Conservation (phyloP, 2,113 vertebrate genomes). For the Mesoclemmys tuberculata region DNA sequence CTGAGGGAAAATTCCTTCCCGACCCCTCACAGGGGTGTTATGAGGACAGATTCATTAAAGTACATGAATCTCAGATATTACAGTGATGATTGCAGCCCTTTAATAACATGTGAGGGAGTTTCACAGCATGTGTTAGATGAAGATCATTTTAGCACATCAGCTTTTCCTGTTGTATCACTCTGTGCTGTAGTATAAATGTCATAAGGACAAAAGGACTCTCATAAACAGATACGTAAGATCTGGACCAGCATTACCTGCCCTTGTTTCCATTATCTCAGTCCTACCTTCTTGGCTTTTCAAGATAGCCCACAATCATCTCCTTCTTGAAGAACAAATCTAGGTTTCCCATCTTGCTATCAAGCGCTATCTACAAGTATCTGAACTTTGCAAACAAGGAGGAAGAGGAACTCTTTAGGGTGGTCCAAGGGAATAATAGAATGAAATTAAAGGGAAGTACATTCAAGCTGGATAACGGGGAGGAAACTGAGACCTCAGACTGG, state of each 20-base stretch:
- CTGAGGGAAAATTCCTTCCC: background rate
- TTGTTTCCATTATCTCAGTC: background rate
- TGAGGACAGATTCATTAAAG: rapidly evolving
- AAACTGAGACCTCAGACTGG: background rate
- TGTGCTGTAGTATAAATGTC: background rate
- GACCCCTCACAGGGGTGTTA: background rate
- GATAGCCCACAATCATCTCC: too few species aligned
- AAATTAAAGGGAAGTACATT: background rate
- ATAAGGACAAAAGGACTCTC: background rate
- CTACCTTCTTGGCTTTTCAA: too few species aligned
- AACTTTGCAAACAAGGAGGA: background rate
- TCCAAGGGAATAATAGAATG: background rate
- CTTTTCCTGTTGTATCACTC: background rate
- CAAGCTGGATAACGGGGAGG: background rate
- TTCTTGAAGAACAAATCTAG: background rate
- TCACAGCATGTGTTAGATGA: background rate
- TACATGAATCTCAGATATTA: background rate
- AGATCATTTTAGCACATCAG: background rate
- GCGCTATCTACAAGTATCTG: background rate
- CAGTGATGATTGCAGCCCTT: background rate
- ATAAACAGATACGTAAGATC: background rate
- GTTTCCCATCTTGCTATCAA: rapidly evolving
- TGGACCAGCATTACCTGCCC: rapidly evolving
- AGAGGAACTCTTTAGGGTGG: background rate
- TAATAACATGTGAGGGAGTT: background rate